phyloP scores from a whole-genome alignment of 1,140 invertebrate species.

The Zaprionus kolodkinae region DNA sequence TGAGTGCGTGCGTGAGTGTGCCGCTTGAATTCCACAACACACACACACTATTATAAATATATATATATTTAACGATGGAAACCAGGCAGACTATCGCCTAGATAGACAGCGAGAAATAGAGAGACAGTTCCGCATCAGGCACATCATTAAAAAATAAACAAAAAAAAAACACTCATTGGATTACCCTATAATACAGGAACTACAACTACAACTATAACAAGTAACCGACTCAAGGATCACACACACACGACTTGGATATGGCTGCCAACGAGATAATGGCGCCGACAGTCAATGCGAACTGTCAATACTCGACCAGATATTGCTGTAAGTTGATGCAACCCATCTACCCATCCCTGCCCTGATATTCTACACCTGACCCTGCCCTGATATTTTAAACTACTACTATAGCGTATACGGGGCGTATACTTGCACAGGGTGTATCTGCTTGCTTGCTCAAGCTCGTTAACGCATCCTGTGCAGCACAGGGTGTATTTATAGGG shows the following conservation, averaged over 20 bases:
- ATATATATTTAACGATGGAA: constrained; percentile 63
- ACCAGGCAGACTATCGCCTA: constrained; percentile 50
- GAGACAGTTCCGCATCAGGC: constrained; percentile 1
- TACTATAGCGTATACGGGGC: no score
- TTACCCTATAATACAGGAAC: constrained; percentile 34
- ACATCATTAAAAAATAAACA: no score
- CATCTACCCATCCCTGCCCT: neutral
- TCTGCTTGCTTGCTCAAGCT: no score
- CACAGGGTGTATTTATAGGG: no score
- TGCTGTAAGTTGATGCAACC: constrained; percentile 72
- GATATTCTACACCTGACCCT: neutral
- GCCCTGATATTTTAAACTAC: no score
- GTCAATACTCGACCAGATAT: constrained; percentile 82
- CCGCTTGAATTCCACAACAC: constrained; percentile 66
- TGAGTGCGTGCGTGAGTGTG: constrained; percentile 62
- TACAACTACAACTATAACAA: constrained; percentile 13
- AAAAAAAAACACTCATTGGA: constrained; percentile 47
- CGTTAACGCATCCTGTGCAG: neutral
- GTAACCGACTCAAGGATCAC: constrained; percentile 49
- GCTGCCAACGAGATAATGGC: constrained; percentile 83
- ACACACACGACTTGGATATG: constrained; percentile 63
- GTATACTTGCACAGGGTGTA: no score
- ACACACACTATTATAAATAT: neutral
- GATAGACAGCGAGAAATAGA: constrained; percentile 44
- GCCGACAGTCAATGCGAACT: constrained; percentile 81